Percentiles rank a stretch among this genome's conserved stretches.
phyloP scores from a whole-genome alignment of 2,888 invertebrate species.

The Caenorhabditis sp. region DNA sequence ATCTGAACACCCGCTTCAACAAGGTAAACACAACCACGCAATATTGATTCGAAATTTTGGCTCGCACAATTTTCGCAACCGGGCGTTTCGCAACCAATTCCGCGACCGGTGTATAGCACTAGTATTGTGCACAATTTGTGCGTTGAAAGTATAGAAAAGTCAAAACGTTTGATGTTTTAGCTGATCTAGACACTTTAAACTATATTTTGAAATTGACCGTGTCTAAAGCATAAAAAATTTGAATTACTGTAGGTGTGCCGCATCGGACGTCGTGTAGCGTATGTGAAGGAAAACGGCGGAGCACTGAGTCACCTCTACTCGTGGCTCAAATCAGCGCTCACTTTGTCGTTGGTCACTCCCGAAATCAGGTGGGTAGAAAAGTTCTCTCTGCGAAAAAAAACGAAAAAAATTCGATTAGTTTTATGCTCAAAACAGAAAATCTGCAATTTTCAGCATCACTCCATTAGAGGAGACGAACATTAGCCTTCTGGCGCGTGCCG shows the following conservation, averaged over 20 bases:
- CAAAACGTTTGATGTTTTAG: too few species aligned
- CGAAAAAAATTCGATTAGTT: too few species aligned
- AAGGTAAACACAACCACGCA: slow-evolving; percentile 80
- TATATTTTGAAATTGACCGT: too few species aligned
- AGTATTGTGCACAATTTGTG: too few species aligned
- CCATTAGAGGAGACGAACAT: slow-evolving; percentile 45
- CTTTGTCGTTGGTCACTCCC: slow-evolving; percentile 7
- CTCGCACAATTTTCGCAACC: too few species aligned
- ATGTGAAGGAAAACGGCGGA: slow-evolving; percentile 53
- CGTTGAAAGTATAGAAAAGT: too few species aligned
- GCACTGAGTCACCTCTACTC: slow-evolving; percentile 55
- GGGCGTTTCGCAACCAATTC: too few species aligned
- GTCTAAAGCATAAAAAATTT: too few species aligned
- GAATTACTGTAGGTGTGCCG: slow-evolving; percentile 35
- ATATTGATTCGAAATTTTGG: background rate
- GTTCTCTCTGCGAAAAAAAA: background rate
- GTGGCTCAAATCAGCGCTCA: slow-evolving; percentile 52
- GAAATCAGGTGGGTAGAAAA: background rate
- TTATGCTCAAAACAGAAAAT: too few species aligned
- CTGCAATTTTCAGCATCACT: slow-evolving; percentile 31
- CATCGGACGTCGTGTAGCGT: slow-evolving; percentile 59
- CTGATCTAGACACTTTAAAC: too few species aligned
- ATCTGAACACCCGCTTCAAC: slow-evolving; percentile 87
- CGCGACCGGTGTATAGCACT: too few species aligned
- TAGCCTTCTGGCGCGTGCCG: slow-evolving; percentile 56